Evolutionary conservation across 2,888 invertebrate genomes (phyloP).

Genomic region (Masnerella sp.): DNA sequence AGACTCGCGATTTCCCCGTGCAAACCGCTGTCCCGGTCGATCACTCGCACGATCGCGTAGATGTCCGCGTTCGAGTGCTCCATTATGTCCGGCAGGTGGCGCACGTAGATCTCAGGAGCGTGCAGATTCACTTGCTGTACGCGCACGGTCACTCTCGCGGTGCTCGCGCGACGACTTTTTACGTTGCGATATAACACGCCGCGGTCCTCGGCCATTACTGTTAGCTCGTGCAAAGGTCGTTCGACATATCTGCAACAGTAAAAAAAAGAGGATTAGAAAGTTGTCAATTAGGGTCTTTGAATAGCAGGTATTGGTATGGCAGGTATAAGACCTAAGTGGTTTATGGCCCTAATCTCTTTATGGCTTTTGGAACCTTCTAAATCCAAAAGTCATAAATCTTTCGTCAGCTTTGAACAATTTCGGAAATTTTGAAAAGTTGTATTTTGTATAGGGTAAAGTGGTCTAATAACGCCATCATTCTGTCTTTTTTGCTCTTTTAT

Average conservation of each 20-base stretch:
- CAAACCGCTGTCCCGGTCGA: conserved; percentile 89
- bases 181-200: conserved; percentile 82
- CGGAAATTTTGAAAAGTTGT: too few species aligned
- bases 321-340: too few species aligned
- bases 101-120: conserved; percentile 90
- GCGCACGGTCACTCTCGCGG: conserved; percentile 86
- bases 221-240: conserved; percentile 84
- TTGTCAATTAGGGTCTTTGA: too few species aligned
- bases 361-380: too few species aligned
- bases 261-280: too few species aligned
- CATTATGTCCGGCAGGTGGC: conserved; percentile 87
- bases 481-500: too few species aligned
- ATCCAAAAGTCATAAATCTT: too few species aligned
- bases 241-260: conserved; percentile 81
- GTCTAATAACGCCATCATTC: too few species aligned
- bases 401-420: too few species aligned
- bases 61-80: conserved; percentile 90
- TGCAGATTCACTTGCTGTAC: conserved; percentile 90
- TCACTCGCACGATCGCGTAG: conserved; percentile 92
- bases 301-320: too few species aligned
- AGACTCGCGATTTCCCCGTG: conserved; percentile 90
- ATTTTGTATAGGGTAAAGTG: too few species aligned
- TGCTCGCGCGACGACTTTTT: conserved; percentile 82
- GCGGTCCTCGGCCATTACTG: conserved; percentile 91
- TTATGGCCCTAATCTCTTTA: too few species aligned